A percentile compares a stretch with the other conserved stretches of the same genome.
These are phyloP conservation scores for Nesogale talazaci DNA, from an alignment of 2,113 vertebrate genomes.

Conservation along the genomic window DNA sequence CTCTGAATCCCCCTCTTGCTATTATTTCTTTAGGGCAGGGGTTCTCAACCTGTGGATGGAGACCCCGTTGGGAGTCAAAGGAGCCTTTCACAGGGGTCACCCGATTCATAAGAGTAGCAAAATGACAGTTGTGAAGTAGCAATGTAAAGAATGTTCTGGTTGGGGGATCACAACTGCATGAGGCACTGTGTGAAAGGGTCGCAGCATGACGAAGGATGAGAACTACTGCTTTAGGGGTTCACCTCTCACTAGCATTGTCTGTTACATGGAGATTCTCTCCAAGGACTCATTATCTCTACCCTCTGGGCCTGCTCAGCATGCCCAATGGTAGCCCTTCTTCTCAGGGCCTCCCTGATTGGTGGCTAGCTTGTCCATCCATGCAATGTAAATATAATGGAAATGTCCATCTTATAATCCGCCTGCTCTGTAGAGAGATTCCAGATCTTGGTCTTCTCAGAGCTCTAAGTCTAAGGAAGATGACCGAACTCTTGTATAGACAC, in stretches of 20 bases:
- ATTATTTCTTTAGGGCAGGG: neutral
- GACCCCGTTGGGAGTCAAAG: no score
- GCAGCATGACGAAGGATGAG: no score
- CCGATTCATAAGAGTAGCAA: no score
- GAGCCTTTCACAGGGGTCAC: no score
- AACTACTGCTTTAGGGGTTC: neutral
- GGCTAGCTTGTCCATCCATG: neutral
- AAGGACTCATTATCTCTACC: neutral
- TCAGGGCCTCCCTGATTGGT: neutral
- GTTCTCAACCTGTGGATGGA: no score
- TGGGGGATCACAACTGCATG: no score
- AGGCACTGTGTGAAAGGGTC: no score
- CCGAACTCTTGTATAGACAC: neutral
- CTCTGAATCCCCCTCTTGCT: conserved; percentile 10
- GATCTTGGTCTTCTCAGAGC: neutral
- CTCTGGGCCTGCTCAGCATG: neutral
- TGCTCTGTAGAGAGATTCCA: neutral
- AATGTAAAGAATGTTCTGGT: no score
- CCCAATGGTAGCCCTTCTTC: neutral
- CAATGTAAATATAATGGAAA: neutral
- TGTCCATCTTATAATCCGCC: no score
- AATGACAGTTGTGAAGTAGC: no score
- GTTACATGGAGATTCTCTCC: neutral
- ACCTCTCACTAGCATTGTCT: neutral
- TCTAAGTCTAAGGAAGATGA: neutral